Percentiles rank a stretch among this genome's conserved stretches.
Evolutionary conservation across 1,140 invertebrate genomes (phyloP).

Genomic region (Drosophila subobscura): DNA sequence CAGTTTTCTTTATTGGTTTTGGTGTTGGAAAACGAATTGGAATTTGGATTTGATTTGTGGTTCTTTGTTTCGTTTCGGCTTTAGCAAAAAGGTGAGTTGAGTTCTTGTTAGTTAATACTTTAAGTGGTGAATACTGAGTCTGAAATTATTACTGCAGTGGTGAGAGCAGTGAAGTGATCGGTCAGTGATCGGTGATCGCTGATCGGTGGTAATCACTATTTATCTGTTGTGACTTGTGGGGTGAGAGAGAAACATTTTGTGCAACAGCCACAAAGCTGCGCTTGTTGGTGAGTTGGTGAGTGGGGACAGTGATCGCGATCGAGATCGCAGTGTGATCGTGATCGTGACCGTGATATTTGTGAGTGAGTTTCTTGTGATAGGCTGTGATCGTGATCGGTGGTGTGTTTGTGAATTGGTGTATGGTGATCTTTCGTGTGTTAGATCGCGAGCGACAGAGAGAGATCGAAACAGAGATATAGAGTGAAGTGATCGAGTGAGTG

Average conservation of each 20-base stretch:
- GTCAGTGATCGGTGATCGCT: constrained; percentile 35
- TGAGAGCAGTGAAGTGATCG: constrained; percentile 28
- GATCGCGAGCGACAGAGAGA: constrained; percentile 40
- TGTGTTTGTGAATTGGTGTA: constrained; percentile 33
- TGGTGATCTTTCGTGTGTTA: constrained; percentile 30
- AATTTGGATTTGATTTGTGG: constrained; percentile 43
- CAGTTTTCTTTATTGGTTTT: background rate
- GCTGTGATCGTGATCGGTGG: constrained; percentile 40
- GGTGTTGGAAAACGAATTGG: constrained; percentile 16
- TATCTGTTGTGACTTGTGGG: constrained; percentile 1
- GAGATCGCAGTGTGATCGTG: constrained; percentile 39
- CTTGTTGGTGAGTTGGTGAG: constrained; percentile 38
- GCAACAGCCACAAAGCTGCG: constrained; percentile 30
- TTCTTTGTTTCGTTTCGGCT: constrained; percentile 43
- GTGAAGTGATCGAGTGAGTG: constrained; percentile 57
- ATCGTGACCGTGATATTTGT: constrained; percentile 30
- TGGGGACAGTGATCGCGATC: constrained; percentile 4
- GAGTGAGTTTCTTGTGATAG: constrained; percentile 10
- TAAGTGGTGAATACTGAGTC: constrained; percentile 59
- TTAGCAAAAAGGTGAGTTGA: constrained; percentile 60
- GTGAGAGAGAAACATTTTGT: constrained; percentile 14
- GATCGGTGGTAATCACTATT: constrained; percentile 42
- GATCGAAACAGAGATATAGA: constrained; percentile 49
- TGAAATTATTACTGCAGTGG: constrained; percentile 23
- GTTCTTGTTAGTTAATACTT: constrained; percentile 65